Evolutionary conservation across 2,113 vertebrate species (phyloP).

Genomic region (Raja brachyura): DNA sequence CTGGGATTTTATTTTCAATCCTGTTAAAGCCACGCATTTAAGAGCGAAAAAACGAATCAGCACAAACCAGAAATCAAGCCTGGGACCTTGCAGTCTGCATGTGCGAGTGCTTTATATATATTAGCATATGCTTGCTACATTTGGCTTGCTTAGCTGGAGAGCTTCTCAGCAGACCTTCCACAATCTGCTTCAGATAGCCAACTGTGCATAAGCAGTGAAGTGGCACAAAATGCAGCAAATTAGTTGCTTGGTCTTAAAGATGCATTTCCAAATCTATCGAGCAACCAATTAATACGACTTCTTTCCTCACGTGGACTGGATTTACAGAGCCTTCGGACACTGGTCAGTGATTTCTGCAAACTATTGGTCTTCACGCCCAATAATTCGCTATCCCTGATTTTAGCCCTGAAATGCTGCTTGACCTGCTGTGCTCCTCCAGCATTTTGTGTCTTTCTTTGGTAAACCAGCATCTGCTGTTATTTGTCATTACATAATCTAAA

Average conservation of each 20-base stretch:
- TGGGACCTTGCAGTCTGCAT: neutral
- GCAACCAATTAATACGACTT: neutral
- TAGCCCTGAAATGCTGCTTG: too few relatives aligned
- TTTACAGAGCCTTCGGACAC: neutral
- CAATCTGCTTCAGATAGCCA: neutral
- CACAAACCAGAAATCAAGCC: conserved; percentile 6
- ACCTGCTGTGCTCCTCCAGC: too few relatives aligned
- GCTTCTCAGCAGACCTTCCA: neutral
- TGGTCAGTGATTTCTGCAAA: neutral
- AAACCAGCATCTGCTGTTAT: too few relatives aligned
- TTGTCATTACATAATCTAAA: too few relatives aligned
- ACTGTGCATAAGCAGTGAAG: neutral
- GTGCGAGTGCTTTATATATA: neutral
- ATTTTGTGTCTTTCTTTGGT: too few relatives aligned
- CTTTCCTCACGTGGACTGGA: neutral
- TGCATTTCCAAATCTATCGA: neutral
- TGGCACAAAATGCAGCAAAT: conserved; percentile 23
- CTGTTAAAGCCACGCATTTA: neutral
- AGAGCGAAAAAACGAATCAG: neutral
- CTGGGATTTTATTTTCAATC: neutral
- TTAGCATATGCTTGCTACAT: neutral
- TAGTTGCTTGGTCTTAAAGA: neutral
- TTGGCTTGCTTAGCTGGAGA: conserved; percentile 16
- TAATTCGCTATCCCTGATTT: neutral
- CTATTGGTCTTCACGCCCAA: neutral